A percentile compares a stretch with the other conserved stretches of the same genome.
Evolutionary conservation across 2,113 vertebrate species (phyloP).

Genomic region (Origma solitaria): DNA sequence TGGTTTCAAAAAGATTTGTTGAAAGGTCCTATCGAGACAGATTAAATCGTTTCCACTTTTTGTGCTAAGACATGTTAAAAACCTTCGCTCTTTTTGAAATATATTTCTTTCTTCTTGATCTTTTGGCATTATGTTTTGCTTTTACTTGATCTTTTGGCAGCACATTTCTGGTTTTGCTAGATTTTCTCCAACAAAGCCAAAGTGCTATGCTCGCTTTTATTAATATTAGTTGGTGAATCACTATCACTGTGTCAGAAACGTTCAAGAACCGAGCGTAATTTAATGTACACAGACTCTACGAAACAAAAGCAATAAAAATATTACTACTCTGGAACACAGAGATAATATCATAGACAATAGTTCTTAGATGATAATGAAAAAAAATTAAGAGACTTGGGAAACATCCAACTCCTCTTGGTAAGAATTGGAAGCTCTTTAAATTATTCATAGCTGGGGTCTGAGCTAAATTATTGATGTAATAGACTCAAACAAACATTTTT

Average conservation of each 20-base stretch:
- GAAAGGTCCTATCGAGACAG: neutral
- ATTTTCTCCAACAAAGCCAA: neutral
- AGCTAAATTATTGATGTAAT: neutral
- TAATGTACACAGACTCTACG: neutral
- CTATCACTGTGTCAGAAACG: neutral
- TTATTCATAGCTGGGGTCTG: neutral
- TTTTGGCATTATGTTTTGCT: neutral
- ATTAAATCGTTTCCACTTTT: neutral
- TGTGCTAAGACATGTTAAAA: neutral
- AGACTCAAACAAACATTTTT: neutral
- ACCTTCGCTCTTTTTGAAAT: neutral
- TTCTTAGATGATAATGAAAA: neutral
- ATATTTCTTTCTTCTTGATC: neutral
- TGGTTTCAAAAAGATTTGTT: neutral
- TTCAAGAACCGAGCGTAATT: neutral
- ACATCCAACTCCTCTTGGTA: neutral
- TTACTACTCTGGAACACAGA: neutral
- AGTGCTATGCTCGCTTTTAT: neutral
- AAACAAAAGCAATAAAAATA: neutral
- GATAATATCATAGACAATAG: neutral
- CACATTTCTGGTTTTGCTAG: neutral
- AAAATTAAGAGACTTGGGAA: neutral
- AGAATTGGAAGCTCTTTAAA: neutral
- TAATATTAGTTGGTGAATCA: neutral
- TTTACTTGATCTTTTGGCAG: neutral